Evolutionary conservation across 35 echinoderm and acorn worm genomes (phyloP), one percentile per base, ranked within the genome.

Genomic region (Eucidaris tribuloides): DNA sequence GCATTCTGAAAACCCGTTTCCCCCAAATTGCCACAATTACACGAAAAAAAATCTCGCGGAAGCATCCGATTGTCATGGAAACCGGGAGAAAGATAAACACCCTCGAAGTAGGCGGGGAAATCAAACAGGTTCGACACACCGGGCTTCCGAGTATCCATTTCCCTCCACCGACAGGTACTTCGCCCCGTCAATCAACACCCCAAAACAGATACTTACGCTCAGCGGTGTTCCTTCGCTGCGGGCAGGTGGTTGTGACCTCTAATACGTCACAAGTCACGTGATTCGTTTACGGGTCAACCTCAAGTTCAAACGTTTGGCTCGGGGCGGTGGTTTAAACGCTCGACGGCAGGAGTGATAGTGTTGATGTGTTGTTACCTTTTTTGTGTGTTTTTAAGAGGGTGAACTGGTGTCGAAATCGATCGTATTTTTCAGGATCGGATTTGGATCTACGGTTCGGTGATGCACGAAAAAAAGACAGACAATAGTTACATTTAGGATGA

Each of bases 201-300:
- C 9, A n/a, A 11, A 52, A 52, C 48, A 52, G 48, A 52, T 52
- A 11, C 48, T 9, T 11, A n/a, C n/a, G 48, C 48, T 52, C 9
- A 52, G 48, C n/a, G n/a, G n/a, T n/a, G n/a, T n/a, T 11, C 30
- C 27, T 34, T 64, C 24, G 29, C 61, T n/a, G n/a, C n/a, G n/a
- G 61, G 61, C 61, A 64, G 61, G 61, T 64, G 29, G 17, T 13
- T 64, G 30, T 64, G 68, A 74, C 68, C 68, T 44, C 18, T 74
- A 36, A 44, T 64, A 44, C 68, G 68, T 74, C 68, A 74, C 24
- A 14, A 40, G 40, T 74, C 68, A 74, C 68, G 68, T 74, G 68
- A 44, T 44, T 18, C 38, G 68, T 33, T 64, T 34, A 64, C 14
- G 37, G 4, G 61, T 74, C 68, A 41, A 15, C 68, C n/a, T 36